Percentiles rank a stretch among this genome's conserved stretches.
These are phyloP conservation scores for Austrofundulus limnaeus DNA, from an alignment of 2,113 vertebrate genomes.

Conservation along the genomic window DNA sequence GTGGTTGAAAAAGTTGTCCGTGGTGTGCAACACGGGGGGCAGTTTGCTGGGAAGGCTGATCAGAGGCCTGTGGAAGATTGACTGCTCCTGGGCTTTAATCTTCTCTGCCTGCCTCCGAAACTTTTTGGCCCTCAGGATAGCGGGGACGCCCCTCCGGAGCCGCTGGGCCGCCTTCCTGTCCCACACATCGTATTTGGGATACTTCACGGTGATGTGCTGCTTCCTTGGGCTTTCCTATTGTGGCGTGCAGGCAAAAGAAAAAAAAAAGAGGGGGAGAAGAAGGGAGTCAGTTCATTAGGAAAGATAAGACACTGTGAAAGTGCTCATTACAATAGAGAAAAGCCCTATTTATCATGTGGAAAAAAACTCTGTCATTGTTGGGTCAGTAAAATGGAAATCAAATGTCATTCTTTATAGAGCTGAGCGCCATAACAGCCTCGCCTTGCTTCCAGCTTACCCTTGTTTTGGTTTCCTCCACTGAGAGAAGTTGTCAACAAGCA, in stretches of 20 bases:
- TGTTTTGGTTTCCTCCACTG: slow-evolving; percentile 69
- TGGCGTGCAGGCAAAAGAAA: slow-evolving; percentile 43
- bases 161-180: slow-evolving; percentile 88
- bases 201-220: slow-evolving; percentile 83
- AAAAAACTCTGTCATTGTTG: slow-evolving; percentile 57
- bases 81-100: slow-evolving; percentile 83
- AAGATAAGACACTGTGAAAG: slow-evolving; percentile 46
- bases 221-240: slow-evolving; percentile 86
- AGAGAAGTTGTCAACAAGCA: slow-evolving; percentile 66
- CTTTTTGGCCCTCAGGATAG: slow-evolving; percentile 84
- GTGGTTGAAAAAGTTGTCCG: slow-evolving; percentile 82
- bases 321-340: slow-evolving; percentile 59
- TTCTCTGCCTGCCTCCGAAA: slow-evolving; percentile 84
- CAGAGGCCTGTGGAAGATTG: slow-evolving; percentile 84
- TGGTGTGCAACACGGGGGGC: slow-evolving; percentile 79
- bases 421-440: slow-evolving; percentile 58
- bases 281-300: slow-evolving; percentile 59
- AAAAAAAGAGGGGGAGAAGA: slow-evolving; percentile 51
- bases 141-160: slow-evolving; percentile 85
- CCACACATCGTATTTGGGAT: slow-evolving; percentile 89
- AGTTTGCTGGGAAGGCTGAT: slow-evolving; percentile 87
- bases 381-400: slow-evolving; percentile 58
- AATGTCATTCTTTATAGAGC: slow-evolving; percentile 48
- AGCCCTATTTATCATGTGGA: slow-evolving; percentile 47
- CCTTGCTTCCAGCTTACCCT: slow-evolving; percentile 46